phyloP scores from a whole-genome alignment of 2,797 vertebrate species.

The Muscicapa comitata region DNA sequence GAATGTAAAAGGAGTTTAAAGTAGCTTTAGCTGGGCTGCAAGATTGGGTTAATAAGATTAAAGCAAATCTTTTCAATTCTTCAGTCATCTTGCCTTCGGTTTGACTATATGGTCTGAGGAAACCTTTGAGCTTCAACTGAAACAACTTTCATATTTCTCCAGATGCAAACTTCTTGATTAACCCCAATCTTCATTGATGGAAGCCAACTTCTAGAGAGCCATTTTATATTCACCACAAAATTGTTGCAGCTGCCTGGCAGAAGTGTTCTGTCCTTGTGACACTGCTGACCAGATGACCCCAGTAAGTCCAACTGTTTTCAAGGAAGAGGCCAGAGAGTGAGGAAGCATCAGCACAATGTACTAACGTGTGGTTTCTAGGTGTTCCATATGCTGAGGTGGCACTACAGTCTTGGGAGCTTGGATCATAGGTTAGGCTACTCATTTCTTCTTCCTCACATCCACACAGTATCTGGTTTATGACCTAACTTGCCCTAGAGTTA shows the following conservation, averaged over 20 bases:
- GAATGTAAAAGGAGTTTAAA: constrained; percentile 65
- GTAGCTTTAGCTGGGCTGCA: constrained; percentile 54
- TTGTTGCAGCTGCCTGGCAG: background rate
- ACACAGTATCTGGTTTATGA: background rate
- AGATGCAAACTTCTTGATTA: background rate
- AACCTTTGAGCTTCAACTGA: background rate
- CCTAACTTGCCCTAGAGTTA: background rate
- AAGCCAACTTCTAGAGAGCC: background rate
- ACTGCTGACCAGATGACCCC: background rate
- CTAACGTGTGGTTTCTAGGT: background rate
- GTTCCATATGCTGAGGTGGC: background rate
- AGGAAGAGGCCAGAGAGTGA: background rate
- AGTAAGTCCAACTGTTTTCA: background rate
- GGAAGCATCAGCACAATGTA: background rate
- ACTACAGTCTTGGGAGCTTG: background rate
- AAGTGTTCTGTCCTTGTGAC: background rate
- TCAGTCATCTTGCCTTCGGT: constrained; percentile 2
- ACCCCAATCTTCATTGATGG: background rate
- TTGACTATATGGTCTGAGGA: constrained; percentile 7
- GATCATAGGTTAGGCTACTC: background rate
- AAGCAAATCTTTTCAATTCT: constrained; percentile 53
- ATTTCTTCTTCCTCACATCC: background rate
- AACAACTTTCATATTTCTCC: background rate
- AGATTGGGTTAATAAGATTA: constrained; percentile 68
- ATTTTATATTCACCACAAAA: background rate